Evolutionary conservation across 2,113 vertebrate species (phyloP).

Genomic region (Ondatra zibethicus): DNA sequence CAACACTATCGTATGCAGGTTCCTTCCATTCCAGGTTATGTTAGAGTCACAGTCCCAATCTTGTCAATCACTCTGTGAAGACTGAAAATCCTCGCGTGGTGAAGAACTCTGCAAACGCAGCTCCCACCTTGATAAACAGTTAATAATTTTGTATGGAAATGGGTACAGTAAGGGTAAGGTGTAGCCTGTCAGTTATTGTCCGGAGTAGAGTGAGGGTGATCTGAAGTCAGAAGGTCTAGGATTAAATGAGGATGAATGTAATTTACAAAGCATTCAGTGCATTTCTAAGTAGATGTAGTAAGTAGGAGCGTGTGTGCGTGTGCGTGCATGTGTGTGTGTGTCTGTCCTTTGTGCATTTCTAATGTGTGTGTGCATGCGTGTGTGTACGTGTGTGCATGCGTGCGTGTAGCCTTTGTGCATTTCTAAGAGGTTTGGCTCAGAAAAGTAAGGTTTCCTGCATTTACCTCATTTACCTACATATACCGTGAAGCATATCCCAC

Average conservation of each 20-base stretch:
- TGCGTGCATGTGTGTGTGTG: not conserved
- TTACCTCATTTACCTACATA: not conserved
- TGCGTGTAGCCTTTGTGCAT: not conserved
- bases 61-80: not conserved
- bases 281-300: not conserved
- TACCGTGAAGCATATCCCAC: not conserved
- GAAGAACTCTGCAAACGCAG: constrained; percentile 29
- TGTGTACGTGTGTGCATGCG: no score
- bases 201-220: not conserved
- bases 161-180: not conserved
- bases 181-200: not conserved
- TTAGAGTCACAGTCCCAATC: not conserved
- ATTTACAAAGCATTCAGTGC: not conserved
- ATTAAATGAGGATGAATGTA: not conserved
- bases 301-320: not conserved
- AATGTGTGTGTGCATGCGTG: not conserved
- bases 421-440: not conserved
- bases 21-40: not conserved
- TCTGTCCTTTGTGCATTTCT: not conserved
- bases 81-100: not conserved
- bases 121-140: not conserved
- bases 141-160: not conserved
- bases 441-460: not conserved
- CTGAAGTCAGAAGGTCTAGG: constrained; percentile 19
- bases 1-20: not conserved